A percentile compares a stretch with the other conserved stretches of the same genome.
These are phyloP conservation scores for Drosophila novamexicana DNA, from an alignment of 1,140 invertebrate species.

Conservation along the genomic window DNA sequence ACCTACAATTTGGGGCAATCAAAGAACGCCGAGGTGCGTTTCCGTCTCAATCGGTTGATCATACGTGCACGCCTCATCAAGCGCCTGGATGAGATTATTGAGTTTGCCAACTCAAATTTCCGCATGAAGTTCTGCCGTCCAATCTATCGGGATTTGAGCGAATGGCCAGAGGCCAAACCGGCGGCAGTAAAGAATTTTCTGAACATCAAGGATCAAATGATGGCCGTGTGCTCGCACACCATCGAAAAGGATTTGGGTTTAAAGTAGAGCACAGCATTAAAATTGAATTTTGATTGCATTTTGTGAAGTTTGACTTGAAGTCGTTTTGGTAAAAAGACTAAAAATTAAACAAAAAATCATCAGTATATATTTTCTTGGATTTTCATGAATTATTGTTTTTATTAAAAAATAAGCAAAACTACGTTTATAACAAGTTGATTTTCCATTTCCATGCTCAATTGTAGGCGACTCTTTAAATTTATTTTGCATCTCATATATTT, in stretches of 20 bases:
- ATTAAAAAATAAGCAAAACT: constrained; percentile 85
- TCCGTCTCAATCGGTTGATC: constrained; percentile 91
- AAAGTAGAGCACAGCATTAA: constrained; percentile 50
- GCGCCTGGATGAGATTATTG: constrained; percentile 88
- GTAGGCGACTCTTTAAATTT: constrained; percentile 44
- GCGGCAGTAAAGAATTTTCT: constrained; percentile 90
- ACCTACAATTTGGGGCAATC: constrained; percentile 88
- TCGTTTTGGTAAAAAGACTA: constrained; percentile 10
- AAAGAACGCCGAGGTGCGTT: constrained; percentile 93
- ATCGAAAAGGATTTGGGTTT: constrained; percentile 90
- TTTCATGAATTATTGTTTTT: constrained; percentile 82
- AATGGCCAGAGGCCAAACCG: constrained; percentile 89
- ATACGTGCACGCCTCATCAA: constrained; percentile 89
- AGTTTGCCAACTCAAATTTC: constrained; percentile 93
- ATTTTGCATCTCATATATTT: constrained; percentile 37
- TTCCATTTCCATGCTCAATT: constrained; percentile 64
- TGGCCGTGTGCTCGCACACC: constrained; percentile 90
- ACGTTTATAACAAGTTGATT: constrained; percentile 84
- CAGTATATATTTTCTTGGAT: constrained; percentile 11
- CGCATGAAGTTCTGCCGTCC: constrained; percentile 96
- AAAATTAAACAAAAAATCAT: constrained; percentile 8
- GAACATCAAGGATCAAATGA: constrained; percentile 90
- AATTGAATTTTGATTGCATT: constrained; percentile 41
- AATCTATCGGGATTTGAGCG: constrained; percentile 93
- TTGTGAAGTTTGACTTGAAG: constrained; percentile 10